These are phyloP conservation scores for Brenthis ino DNA, from an alignment of 2,888 invertebrate species.

Conservation along the genomic window DNA sequence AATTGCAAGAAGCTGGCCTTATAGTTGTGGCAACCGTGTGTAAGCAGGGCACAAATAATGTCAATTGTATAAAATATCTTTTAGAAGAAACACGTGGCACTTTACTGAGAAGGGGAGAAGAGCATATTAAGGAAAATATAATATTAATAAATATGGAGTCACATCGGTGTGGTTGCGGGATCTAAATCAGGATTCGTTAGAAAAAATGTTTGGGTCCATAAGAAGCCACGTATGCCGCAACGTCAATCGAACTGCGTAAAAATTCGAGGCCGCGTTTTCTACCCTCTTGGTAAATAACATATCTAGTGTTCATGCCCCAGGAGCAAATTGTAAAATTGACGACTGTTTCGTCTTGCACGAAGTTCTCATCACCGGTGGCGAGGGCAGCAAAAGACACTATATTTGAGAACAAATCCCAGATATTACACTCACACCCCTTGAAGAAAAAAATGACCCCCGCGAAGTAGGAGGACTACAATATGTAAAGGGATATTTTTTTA, in stretches of 20 bases:
- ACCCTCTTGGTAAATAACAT: conserved; percentile 36
- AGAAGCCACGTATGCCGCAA: conserved; percentile 40
- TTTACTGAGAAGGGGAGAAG: conserved; percentile 29
- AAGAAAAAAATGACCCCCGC: conserved; percentile 23
- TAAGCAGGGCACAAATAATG: conserved; percentile 45
- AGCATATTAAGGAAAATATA: conserved; percentile 17
- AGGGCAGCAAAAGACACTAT: conserved; percentile 5
- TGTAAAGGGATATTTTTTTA: conserved; percentile 39
- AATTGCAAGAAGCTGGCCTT: conserved; percentile 41
- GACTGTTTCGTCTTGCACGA: conserved; percentile 17
- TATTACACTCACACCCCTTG: conserved; percentile 19
- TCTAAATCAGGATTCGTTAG: conserved; percentile 44
- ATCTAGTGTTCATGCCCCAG: conserved; percentile 41
- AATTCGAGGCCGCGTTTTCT: conserved; percentile 34
- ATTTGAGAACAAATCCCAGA: conserved; percentile 12
- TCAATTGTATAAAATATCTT: conserved; percentile 38
- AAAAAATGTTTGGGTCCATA: conserved; percentile 43
- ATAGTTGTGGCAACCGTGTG: conserved; percentile 44
- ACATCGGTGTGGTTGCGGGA: conserved; percentile 44
- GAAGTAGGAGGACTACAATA: conserved; percentile 32
- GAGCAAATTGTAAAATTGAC: conserved; percentile 38
- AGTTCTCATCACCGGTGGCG: conserved; percentile 11
- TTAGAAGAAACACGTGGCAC: conserved; percentile 39
- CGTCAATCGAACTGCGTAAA: conserved; percentile 33
- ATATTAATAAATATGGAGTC: conserved; percentile 27